These are phyloP conservation scores for Ctenicera cuprea DNA, from an alignment of 2,888 invertebrate species.

Conservation along the genomic window DNA sequence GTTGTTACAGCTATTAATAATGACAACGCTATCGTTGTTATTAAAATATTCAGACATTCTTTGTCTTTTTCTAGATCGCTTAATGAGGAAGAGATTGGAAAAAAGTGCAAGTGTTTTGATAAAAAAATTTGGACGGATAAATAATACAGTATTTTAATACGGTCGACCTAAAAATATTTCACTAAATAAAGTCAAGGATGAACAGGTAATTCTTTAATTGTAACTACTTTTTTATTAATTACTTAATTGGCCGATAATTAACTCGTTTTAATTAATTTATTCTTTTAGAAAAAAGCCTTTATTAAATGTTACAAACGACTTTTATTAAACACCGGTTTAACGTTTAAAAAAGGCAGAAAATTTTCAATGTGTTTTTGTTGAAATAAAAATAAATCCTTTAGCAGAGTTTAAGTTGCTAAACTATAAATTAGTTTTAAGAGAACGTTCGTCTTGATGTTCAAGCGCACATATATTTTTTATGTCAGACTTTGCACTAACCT, in stretches of 20 bases:
- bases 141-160: neutral
- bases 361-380: no score
- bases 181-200: neutral
- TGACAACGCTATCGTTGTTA: constrained; percentile 4
- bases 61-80: constrained; percentile 10
- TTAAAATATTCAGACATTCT: neutral
- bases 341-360: neutral
- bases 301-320: no score
- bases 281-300: neutral
- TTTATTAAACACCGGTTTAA: neutral
- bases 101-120: neutral
- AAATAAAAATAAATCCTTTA: no score
- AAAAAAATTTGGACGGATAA: neutral
- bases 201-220: neutral
- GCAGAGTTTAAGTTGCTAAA: no score
- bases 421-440: neutral
- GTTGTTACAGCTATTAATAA: constrained; percentile 24
- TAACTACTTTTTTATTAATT: constrained; percentile 4
- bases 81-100: constrained; percentile 23
- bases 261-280: neutral
- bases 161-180: neutral
- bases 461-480: neutral
- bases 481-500: constrained; percentile 26
- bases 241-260: neutral
- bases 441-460: neutral